phyloP scores from a whole-genome alignment of 1,140 invertebrate genomes.

The Maconellicoccus hirsutus region DNA sequence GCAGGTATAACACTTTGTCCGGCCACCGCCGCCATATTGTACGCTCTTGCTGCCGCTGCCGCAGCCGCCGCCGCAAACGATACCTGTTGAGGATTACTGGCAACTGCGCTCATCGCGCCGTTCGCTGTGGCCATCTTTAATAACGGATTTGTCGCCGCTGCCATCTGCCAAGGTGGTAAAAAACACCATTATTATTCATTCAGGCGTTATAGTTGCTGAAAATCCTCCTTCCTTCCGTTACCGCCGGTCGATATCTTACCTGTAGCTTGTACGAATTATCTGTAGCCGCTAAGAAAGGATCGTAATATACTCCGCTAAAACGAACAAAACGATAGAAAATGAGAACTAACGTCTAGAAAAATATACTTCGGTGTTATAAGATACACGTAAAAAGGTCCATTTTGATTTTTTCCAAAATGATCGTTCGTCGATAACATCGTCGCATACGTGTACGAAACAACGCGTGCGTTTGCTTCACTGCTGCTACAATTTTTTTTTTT shows the following conservation, averaged over 20 bases:
- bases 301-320: neutral
- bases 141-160: neutral
- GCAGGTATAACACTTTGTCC: neutral
- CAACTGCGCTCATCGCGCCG: neutral
- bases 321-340: neutral
- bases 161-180: neutral
- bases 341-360: too few relatives aligned
- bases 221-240: too few relatives aligned
- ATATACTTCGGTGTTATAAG: too few relatives aligned
- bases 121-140: neutral
- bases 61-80: neutral
- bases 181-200: neutral
- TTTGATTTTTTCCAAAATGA: too few relatives aligned
- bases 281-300: neutral
- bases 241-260: neutral
- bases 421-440: too few relatives aligned
- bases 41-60: neutral
- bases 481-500: too few relatives aligned
- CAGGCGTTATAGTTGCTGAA: too few relatives aligned
- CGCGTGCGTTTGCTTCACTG: too few relatives aligned
- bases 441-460: too few relatives aligned
- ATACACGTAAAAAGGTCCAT: too few relatives aligned
- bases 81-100: neutral
- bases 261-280: neutral
- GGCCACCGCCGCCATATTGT: conserved; percentile 4